These are phyloP conservation scores for Aphrocallistes beatrix DNA, from an alignment of 37 sponge, comb jelly and placozoan genomes.

Conservation along the genomic window DNA sequence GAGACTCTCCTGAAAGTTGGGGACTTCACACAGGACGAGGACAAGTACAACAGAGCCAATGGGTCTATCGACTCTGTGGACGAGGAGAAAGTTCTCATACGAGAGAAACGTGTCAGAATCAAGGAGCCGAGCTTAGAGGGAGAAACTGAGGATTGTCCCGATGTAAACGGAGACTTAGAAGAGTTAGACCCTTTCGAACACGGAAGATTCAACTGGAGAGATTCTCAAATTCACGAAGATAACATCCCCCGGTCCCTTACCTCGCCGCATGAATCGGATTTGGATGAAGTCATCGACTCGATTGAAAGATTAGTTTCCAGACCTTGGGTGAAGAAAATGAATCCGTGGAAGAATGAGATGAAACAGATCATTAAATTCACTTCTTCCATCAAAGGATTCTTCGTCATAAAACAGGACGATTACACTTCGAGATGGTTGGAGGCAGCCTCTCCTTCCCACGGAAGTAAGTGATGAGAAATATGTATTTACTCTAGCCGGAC, in stretches of 20 bases:
- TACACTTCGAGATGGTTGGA: not conserved
- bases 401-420: not conserved
- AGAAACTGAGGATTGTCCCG: not conserved
- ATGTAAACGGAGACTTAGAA: not conserved
- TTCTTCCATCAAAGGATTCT: not conserved
- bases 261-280: slow-evolving; percentile 2
- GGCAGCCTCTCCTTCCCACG: not conserved
- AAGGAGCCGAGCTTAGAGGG: not conserved
- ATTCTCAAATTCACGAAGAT: not conserved
- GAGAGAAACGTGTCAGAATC: not conserved
- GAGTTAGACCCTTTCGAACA: not conserved
- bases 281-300: not conserved
- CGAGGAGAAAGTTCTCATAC: not conserved
- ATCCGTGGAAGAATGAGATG: not conserved
- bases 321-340: slow-evolving; percentile 7
- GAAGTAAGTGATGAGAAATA: not conserved
- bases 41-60: not conserved
- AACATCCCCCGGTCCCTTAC: not conserved
- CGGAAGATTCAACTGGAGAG: not conserved
- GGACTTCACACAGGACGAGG: not conserved
- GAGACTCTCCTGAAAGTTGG: not conserved
- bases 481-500: too few species aligned
- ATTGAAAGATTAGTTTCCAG: not conserved
- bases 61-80: not conserved
- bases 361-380: not conserved